phyloP scores from a whole-genome alignment of 1,140 invertebrate genomes.

The Ceratosolen solmsi region DNA sequence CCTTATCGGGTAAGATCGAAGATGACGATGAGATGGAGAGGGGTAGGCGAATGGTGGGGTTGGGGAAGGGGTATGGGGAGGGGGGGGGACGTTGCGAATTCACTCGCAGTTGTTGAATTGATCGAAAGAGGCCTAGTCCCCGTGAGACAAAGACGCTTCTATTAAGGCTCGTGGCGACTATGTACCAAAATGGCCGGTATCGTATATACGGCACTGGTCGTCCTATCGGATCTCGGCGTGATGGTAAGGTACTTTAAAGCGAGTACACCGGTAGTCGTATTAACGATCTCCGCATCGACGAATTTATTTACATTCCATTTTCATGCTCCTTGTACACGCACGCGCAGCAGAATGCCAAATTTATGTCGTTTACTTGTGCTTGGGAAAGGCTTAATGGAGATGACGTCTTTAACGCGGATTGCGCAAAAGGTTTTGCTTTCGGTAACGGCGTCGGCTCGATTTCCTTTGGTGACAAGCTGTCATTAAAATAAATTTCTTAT shows the following conservation, averaged over 20 bases:
- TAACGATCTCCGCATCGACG: slow-evolving; percentile 10
- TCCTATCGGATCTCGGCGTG: no score
- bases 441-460: not conserved
- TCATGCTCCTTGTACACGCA: not conserved
- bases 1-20: not conserved
- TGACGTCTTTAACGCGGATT: slow-evolving; percentile 7
- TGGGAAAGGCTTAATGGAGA: not conserved
- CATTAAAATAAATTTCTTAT: slow-evolving; percentile 33
- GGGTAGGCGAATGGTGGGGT: no score
- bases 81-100: not conserved
- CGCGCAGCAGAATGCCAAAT: slow-evolving; percentile 1
- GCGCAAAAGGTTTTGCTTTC: not conserved
- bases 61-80: no score
- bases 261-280: not conserved
- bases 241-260: not conserved
- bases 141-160: not conserved
- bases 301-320: slow-evolving; percentile 41
- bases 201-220: no score
- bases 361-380: slow-evolving; percentile 20
- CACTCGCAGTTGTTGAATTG: not conserved
- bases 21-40: no score
- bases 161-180: not conserved
- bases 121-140: not conserved
- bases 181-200: not conserved
- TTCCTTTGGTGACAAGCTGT: slow-evolving; percentile 23